Base-by-base conservation (phyloP, 2,113 vertebrate genomes). In the Rhabdomys dilectus region DNA sequence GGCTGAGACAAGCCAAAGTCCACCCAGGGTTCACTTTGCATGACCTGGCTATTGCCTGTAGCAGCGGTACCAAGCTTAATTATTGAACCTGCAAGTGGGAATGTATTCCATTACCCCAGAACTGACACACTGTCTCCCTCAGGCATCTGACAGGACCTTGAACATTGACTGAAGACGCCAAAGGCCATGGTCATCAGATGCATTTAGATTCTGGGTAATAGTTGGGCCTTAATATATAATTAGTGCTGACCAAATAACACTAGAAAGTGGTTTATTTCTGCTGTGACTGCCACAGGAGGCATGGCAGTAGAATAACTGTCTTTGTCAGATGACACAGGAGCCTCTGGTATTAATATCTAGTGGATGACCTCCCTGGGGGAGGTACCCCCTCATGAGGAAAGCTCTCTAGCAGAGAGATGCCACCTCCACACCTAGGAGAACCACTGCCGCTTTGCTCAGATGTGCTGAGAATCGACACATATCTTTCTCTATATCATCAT, bases 151-250 rank as follows among this genome's bases (percentile, higher is more conserved):
- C 48, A 48, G n/a, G 68, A 53, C 70, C 39, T 21, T 68, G 22
- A 76, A 82, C 10, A 72, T 31, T 48, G 34, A 51, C 45, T 31
- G 34, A 36, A n/a, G 73, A n/a, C 24, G 91, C 45, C 53, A 90
- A 21, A 97, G 85, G 64, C 53, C 42, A 51, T 3, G 73, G 48
- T 86, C 72, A 51, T 93, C 70, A 95, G 42, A 53, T 39, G 70
- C 88, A 90, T 45, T 95, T 94, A 81, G 3, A 29, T 48, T 80
- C 75, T 96, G 84, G 94, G 78, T 81, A 89, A 76, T 51, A 26
- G 75, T 76, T 89, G 53, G 77, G 68, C 56, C 64, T 66, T 81
- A 51, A 73, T 42, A 22, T 45, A 48, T 84, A 82, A 95, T 82
- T 90, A 86, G 78, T 36, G 21, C 66, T 45, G 86, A 93, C 56